Evolutionary conservation across 2,113 vertebrate species (phyloP).

Genomic region (Gavialis gangeticus): DNA sequence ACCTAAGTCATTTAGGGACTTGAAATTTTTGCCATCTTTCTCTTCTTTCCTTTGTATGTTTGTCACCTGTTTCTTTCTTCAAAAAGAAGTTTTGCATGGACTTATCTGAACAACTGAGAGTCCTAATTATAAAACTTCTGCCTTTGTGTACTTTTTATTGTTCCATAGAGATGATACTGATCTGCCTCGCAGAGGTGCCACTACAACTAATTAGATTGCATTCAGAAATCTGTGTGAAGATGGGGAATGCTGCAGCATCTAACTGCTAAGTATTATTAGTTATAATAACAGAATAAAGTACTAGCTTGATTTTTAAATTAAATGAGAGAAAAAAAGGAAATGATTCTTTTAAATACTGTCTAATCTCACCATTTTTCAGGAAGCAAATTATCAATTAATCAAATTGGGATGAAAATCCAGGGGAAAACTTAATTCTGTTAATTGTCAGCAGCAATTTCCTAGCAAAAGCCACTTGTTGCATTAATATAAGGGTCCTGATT

Average conservation of each 20-base stretch:
- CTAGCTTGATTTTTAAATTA: background rate
- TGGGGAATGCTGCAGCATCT: background rate
- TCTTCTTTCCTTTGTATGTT: background rate
- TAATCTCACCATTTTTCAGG: background rate
- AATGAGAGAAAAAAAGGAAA: background rate
- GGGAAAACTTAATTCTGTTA: background rate
- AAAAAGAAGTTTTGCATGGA: background rate
- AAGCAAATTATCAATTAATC: background rate
- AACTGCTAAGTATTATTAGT: background rate
- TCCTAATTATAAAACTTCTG: background rate
- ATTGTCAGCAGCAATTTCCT: background rate
- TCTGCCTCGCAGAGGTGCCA: background rate
- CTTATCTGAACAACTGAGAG: background rate
- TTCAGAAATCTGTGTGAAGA: background rate
- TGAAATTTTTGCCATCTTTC: background rate
- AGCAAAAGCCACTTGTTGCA: background rate
- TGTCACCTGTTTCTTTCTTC: background rate
- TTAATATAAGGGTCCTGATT: accelerated
- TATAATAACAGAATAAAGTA: background rate
- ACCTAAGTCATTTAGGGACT: background rate
- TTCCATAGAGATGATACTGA: background rate
- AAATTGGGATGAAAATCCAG: background rate
- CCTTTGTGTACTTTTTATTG: background rate
- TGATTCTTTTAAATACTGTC: background rate
- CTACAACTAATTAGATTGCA: background rate